Conservation (phyloP, 2,113 vertebrate species). For the Anguilla rostrata region DNA sequence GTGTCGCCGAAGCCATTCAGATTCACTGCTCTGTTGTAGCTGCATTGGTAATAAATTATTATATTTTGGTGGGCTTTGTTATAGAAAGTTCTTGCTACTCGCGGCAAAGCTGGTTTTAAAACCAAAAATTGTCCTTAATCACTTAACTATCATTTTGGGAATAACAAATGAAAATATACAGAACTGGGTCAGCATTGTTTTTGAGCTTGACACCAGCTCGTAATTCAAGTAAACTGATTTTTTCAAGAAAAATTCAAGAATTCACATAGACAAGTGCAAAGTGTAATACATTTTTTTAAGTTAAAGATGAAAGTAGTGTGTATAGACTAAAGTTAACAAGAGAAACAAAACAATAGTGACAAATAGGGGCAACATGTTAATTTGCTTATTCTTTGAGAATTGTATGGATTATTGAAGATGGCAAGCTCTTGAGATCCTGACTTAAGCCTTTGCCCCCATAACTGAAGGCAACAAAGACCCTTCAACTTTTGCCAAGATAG, state of each 20-base stretch:
- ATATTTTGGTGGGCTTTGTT: neutral
- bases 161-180: neutral
- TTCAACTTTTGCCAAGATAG: too few species aligned
- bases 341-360: neutral
- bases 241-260: neutral
- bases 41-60: neutral
- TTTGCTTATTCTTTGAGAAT: neutral
- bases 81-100: neutral
- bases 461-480: too few species aligned
- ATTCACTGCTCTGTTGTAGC: neutral
- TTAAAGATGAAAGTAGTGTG: neutral
- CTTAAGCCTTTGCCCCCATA: neutral
- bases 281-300: neutral
- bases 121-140: neutral
- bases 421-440: neutral
- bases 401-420: neutral
- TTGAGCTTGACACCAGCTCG: neutral
- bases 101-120: neutral
- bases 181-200: neutral
- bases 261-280: neutral
- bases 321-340: neutral
- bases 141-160: neutral
- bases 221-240: neutral
- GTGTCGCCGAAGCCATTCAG: neutral
- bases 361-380: neutral